Conservation (phyloP, 2,797 vertebrate genomes). For the Enteromius unitaeniatus region DNA sequence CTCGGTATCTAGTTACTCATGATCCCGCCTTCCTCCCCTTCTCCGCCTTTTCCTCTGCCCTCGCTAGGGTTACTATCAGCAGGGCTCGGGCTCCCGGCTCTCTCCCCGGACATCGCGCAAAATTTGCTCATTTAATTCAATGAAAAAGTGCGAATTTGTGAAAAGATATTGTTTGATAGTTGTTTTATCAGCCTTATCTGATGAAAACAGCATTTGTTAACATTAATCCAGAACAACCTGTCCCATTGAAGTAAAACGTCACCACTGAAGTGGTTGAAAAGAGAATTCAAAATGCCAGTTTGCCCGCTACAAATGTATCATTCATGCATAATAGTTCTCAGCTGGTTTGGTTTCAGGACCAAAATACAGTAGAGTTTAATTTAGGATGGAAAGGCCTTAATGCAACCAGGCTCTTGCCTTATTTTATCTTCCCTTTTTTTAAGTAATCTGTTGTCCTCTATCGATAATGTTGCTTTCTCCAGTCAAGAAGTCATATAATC, state of each 20-base stretch:
- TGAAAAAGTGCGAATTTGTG: no score
- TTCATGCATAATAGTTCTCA: neutral
- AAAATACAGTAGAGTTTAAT: neutral
- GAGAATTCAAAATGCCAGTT: neutral
- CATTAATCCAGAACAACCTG: neutral
- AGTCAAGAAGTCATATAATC: no score
- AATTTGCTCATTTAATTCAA: no score
- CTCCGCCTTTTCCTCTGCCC: no score
- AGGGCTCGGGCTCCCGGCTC: no score
- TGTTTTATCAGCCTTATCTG: neutral
- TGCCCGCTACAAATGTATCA: neutral
- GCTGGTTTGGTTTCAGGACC: neutral
- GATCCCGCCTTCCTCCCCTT: no score
- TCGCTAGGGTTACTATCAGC: no score
- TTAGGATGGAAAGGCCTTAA: neutral
- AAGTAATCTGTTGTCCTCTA: no score
- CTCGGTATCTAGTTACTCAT: no score
- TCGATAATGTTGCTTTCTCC: no score
- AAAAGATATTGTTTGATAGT: neutral
- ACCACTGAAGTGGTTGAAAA: neutral
- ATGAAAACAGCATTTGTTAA: conserved; percentile 2
- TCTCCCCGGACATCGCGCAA: no score
- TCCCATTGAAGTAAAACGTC: neutral
- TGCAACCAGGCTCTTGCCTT: neutral
- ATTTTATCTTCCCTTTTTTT: no score